Evolutionary conservation across 1,140 invertebrate species (phyloP).

Genomic region (Drosophila grimshawi): DNA sequence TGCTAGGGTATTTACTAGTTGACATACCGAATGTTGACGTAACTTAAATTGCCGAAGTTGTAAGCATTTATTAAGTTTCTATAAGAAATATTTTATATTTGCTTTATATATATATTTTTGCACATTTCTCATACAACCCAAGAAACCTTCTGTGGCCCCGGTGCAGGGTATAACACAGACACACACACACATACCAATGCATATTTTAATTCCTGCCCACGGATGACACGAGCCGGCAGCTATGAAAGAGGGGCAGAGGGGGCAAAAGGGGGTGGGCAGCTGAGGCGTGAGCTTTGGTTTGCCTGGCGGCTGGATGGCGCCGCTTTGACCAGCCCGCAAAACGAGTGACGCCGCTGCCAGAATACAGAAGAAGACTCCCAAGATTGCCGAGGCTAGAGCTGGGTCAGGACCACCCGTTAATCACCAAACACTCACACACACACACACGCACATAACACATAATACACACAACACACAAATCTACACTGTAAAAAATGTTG

Average conservation of each 20-base stretch:
- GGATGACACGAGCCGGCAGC: constrained; percentile 10
- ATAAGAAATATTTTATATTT: too few species aligned
- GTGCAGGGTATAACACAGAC: constrained; percentile 32
- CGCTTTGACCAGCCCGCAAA: constrained; percentile 66
- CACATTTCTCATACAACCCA: not conserved
- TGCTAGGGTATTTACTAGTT: too few species aligned
- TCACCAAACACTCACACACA: constrained; percentile 48
- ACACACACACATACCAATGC: constrained; percentile 49
- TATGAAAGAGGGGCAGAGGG: not conserved
- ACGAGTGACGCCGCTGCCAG: constrained; percentile 58
- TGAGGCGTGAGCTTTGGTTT: constrained; percentile 43
- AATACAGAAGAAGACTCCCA: constrained; percentile 35
- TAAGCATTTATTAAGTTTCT: too few species aligned
- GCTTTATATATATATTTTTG: too few species aligned
- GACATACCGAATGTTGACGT: too few species aligned
- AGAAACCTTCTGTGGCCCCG: not conserved
- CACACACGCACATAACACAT: constrained; percentile 17
- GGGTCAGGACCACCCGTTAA: constrained; percentile 62
- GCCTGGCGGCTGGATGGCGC: constrained; percentile 66
- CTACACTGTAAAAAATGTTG: not conserved
- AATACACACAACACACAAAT: constrained; percentile 21
- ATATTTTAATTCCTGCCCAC: constrained; percentile 69
- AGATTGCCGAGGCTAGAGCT: constrained; percentile 13
- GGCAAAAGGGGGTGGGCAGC: constrained; percentile 5
- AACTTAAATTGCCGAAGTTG: too few species aligned